phyloP scores from a whole-genome alignment of 1,140 invertebrate species.

The Drosophila funebris region DNA sequence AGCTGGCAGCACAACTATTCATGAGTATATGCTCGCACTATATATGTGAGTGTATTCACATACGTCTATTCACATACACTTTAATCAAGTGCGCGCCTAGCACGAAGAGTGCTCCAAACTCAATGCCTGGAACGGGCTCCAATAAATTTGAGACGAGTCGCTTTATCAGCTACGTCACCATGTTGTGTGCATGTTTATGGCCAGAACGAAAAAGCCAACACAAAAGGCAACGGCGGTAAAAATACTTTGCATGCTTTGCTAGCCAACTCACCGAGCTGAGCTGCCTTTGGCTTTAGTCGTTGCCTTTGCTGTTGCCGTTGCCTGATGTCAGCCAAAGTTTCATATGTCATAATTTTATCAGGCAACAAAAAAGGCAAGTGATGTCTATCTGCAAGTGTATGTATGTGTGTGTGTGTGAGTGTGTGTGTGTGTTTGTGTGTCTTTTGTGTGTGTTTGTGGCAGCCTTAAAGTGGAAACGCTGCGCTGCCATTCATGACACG shows the following conservation, averaged over 20 bases:
- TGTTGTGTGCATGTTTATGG: slow-evolving; percentile 77
- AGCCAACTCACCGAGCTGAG: slow-evolving; percentile 4
- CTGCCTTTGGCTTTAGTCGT: slow-evolving; percentile 41
- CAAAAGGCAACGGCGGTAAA: slow-evolving; percentile 45
- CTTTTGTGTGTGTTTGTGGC: slow-evolving; percentile 33
- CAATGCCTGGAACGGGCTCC: slow-evolving; percentile 39
- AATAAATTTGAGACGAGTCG: slow-evolving; percentile 64
- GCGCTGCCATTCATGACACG: slow-evolving; percentile 79
- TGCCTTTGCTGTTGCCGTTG: slow-evolving; percentile 32
- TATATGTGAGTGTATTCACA: background rate
- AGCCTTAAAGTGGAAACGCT: slow-evolving; percentile 75
- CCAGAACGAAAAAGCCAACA: slow-evolving; percentile 50
- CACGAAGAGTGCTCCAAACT: slow-evolving; percentile 39
- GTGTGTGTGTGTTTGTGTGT: slow-evolving; percentile 19
- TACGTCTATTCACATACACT: slow-evolving; percentile 16
- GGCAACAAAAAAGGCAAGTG: slow-evolving; percentile 67
- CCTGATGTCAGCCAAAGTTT: slow-evolving; percentile 77
- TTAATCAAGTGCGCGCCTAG: slow-evolving; percentile 52
- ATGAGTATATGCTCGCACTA: background rate
- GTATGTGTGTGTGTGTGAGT: slow-evolving; percentile 20
- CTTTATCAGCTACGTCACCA: slow-evolving; percentile 68
- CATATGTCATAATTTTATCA: slow-evolving; percentile 82
- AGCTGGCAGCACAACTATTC: background rate
- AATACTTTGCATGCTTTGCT: slow-evolving; percentile 58
- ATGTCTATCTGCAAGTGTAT: slow-evolving; percentile 26